These are phyloP conservation scores for Darevskia nairensis DNA, from an alignment of 2,797 vertebrate species.

Conservation along the genomic window DNA sequence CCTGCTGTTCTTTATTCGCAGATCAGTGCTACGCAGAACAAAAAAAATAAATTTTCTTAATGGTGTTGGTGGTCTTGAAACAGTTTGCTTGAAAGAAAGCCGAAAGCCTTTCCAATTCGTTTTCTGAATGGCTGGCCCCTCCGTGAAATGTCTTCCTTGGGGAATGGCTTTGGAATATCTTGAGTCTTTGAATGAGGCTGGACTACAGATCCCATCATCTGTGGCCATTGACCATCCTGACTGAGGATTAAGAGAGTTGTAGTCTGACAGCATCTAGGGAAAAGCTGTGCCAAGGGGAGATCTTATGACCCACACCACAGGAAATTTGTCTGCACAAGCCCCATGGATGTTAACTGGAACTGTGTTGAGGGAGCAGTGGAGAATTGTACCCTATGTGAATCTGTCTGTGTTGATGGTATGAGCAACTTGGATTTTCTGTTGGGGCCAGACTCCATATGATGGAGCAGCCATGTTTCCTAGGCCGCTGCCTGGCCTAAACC, in stretches of 20 bases:
- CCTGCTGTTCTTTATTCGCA: rapidly evolving
- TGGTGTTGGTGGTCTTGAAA: rapidly evolving
- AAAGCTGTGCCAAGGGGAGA: too few species aligned
- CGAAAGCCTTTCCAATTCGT: not conserved
- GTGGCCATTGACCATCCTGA: too few species aligned
- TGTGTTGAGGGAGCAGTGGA: not conserved
- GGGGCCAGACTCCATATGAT: not conserved
- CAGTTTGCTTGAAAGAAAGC: not conserved
- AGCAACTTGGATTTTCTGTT: not conserved
- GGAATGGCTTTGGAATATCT: not conserved
- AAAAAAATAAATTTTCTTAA: not conserved
- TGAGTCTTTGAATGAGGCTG: too few species aligned
- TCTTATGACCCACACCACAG: not conserved
- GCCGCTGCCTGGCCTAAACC: too few species aligned
- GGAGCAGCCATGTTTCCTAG: not conserved
- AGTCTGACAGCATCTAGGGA: too few species aligned
- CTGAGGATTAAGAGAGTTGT: too few species aligned
- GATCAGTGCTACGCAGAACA: not conserved
- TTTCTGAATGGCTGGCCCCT: too few species aligned
- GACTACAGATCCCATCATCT: too few species aligned
- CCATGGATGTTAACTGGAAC: not conserved
- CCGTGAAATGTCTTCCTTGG: too few species aligned
- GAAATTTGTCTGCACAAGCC: not conserved
- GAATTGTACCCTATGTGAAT: not conserved
- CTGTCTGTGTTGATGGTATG: not conserved